phyloP scores from a whole-genome alignment of 2,888 invertebrate genomes.

The Zhengitettix transpicula region DNA sequence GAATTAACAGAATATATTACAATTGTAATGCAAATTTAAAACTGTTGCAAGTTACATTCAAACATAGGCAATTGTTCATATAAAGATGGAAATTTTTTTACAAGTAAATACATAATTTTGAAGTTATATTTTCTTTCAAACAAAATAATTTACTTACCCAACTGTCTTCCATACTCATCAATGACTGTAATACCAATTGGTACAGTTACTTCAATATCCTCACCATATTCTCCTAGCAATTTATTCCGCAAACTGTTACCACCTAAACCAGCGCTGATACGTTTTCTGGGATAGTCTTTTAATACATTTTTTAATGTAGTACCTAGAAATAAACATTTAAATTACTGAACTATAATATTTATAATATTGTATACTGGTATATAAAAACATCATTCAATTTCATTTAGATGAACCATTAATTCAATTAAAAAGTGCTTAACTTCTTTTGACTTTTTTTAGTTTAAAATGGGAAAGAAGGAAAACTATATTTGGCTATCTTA shows the following conservation, averaged over 20 bases:
- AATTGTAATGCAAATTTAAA: too few relatives aligned
- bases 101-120: too few relatives aligned
- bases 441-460: too few relatives aligned
- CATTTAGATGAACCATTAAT: background rate
- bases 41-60: too few relatives aligned
- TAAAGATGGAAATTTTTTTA: too few relatives aligned
- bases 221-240: constrained; percentile 59
- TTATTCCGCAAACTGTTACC: constrained; percentile 55
- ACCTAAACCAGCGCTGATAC: constrained; percentile 51
- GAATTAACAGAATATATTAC: too few relatives aligned
- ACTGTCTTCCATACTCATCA: constrained; percentile 42
- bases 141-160: constrained; percentile 29
- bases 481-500: too few relatives aligned
- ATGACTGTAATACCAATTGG: constrained; percentile 67
- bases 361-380: background rate
- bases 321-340: constrained; percentile 14
- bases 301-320: constrained; percentile 22
- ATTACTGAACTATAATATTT: constrained; percentile 1
- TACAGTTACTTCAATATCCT: constrained; percentile 51
- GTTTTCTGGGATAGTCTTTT: constrained; percentile 34
- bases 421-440: background rate
- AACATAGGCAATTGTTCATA: too few relatives aligned
- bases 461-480: too few relatives aligned
- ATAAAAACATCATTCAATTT: background rate
- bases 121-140: too few relatives aligned